These are phyloP conservation scores for Fratercula arctica DNA, from an alignment of 2,797 vertebrate genomes.

Conservation along the genomic window DNA sequence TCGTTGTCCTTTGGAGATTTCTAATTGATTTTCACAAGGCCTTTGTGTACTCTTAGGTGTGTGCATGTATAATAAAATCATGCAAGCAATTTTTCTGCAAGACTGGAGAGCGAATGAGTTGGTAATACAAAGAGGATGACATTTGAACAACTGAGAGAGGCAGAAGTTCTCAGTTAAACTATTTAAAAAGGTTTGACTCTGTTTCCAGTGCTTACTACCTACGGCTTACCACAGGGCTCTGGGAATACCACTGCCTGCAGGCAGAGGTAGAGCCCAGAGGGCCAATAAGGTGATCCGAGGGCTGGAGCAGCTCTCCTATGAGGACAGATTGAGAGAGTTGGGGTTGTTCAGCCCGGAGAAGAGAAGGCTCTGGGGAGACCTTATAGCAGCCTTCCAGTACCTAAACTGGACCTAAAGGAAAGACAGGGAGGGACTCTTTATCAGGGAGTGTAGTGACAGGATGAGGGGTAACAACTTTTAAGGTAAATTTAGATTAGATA, in stretches of 20 bases:
- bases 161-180: not conserved
- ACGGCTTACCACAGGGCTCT: not conserved
- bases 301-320: not conserved
- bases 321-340: not conserved
- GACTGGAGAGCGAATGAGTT: not conserved
- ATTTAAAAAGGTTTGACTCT: not conserved
- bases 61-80: not conserved
- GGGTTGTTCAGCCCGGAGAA: not conserved
- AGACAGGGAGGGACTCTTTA: not conserved
- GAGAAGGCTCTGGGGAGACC: not conserved
- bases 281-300: not conserved
- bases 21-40: not conserved
- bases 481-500: not conserved
- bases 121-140: not conserved
- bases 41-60: not conserved
- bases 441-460: not conserved
- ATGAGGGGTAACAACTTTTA: not conserved
- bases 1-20: not conserved
- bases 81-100: not conserved
- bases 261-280: not conserved
- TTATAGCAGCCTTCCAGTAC: not conserved
- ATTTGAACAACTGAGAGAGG: not conserved
- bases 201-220: not conserved
- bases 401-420: not conserved
- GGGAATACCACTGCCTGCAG: not conserved